Base-by-base conservation (phyloP, 2,113 vertebrate genomes). In the Colistium nudipinnis region DNA sequence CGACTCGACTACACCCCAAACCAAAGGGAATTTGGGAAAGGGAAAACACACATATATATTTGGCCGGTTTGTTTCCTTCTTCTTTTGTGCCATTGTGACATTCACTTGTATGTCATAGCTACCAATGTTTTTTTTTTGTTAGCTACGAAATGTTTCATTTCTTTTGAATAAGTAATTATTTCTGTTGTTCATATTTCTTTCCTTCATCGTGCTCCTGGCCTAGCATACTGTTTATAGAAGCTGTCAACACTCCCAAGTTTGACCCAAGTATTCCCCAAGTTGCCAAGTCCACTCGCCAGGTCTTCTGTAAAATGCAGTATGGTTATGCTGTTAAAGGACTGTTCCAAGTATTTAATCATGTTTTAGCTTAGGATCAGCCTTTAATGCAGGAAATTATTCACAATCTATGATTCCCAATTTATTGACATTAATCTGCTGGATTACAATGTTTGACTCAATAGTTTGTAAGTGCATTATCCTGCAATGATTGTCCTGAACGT, bases 11-110 rank as follows among this genome's bases (percentile, higher is more conserved):
- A 80, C 83, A 82, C 80, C 83, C 82, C 78, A 85, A 78, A 86
- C 78, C 74, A 85, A 88, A 88, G 81, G 82, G 87, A 82, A n/a
- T n/a, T n/a, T n/a, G n/a, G n/a, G n/a, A 84, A 54, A 47, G 57
- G 51, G 71, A 55, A 74, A 62, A 2, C 44, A 60, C 30, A 66
- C 30, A 68, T 57, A 72, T 57, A 55, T 24, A 35, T 74, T 80
- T 73, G 43, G 43, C 17, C 80, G 16, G 27, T 70, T 80, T 64
- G 20, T 75, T 81, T 76, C 36, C 10, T 72, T 66, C 3, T 70
- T 62, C 33, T 76, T 71, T 85, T 68, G 87, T 91, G 86, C 88
- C 87, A 88, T 85, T 7, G 11, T 53, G 59, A 77, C 74, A 56
- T 66, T 68, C 11, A 41, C 66, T 70, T 65, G 2, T 69, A 27